These are phyloP conservation scores for Lota lota DNA, from an alignment of 2,113 vertebrate species.

Conservation along the genomic window DNA sequence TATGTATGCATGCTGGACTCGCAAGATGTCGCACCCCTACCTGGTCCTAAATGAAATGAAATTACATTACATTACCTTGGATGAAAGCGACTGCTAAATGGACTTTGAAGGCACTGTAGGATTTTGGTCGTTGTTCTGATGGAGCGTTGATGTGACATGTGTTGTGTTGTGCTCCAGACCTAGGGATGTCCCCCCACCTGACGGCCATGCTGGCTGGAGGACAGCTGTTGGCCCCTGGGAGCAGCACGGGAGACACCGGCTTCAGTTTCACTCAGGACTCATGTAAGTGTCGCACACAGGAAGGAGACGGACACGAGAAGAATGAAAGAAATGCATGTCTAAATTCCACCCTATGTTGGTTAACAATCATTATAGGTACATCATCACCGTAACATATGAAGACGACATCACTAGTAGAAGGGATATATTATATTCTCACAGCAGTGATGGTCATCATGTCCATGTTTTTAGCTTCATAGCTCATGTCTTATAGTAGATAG, in stretches of 20 bases:
- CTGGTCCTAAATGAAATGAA: neutral
- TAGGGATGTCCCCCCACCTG: slow-evolving; percentile 96
- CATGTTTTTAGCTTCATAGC: slow-evolving; percentile 3
- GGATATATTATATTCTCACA: slow-evolving; percentile 15
- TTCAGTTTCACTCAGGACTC: slow-evolving; percentile 98
- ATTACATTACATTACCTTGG: neutral
- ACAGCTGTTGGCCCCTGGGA: slow-evolving; percentile 83
- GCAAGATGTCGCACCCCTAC: too few relatives aligned
- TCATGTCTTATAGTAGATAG: slow-evolving; percentile 10
- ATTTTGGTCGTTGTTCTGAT: neutral
- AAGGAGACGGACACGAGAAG: neutral
- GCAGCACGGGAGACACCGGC: slow-evolving; percentile 95
- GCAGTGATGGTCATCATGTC: neutral
- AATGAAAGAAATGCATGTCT: neutral
- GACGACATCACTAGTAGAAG: too few relatives aligned
- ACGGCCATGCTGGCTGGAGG: slow-evolving; percentile 90
- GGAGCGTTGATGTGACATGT: neutral
- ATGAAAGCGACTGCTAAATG: neutral
- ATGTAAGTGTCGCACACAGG: slow-evolving; percentile 68
- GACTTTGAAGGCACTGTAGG: too few relatives aligned
- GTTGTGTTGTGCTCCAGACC: slow-evolving; percentile 73
- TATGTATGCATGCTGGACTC: too few relatives aligned
- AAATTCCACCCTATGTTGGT: neutral
- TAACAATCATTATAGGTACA: too few relatives aligned
- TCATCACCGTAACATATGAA: too few relatives aligned